phyloP scores from a whole-genome alignment of 2,888 invertebrate genomes.

The Tinea pellionella region DNA sequence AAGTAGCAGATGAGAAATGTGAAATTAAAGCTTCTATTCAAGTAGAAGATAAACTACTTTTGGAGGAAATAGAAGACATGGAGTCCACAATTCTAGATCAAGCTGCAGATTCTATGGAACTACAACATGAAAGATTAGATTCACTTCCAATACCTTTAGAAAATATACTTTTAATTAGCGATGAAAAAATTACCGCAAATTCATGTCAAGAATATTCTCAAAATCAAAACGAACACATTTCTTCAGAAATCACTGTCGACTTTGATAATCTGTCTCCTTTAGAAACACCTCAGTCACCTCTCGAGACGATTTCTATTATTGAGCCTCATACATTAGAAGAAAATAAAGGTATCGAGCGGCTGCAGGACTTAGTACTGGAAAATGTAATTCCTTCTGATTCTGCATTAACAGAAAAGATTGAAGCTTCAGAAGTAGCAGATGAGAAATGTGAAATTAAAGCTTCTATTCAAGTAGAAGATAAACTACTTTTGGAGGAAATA shows the following conservation, averaged over 20 bases:
- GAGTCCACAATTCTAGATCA: not conserved
- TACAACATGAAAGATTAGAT: not conserved
- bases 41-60: not conserved
- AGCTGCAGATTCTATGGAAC: not conserved
- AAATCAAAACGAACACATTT: not conserved
- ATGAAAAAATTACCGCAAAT: not conserved
- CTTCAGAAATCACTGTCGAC: not conserved
- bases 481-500: not conserved
- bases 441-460: not conserved
- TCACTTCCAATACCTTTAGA: not conserved
- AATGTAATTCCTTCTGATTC: not conserved
- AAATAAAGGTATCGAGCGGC: not conserved
- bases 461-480: not conserved
- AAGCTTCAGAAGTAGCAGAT: not conserved
- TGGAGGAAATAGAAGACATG: not conserved
- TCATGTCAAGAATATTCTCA: not conserved
- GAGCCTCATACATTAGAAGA: not conserved
- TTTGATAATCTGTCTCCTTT: not conserved
- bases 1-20: not conserved
- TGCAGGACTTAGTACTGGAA: not conserved
- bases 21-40: not conserved
- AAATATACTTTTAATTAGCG: not conserved
- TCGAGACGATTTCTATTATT: not conserved
- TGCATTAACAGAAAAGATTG: not conserved
- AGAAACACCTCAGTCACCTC: not conserved